Evolutionary conservation across 2,888 invertebrate species (phyloP), one percentile per base, ranked within the genome.

Genomic region (Tortrix viridana): DNA sequence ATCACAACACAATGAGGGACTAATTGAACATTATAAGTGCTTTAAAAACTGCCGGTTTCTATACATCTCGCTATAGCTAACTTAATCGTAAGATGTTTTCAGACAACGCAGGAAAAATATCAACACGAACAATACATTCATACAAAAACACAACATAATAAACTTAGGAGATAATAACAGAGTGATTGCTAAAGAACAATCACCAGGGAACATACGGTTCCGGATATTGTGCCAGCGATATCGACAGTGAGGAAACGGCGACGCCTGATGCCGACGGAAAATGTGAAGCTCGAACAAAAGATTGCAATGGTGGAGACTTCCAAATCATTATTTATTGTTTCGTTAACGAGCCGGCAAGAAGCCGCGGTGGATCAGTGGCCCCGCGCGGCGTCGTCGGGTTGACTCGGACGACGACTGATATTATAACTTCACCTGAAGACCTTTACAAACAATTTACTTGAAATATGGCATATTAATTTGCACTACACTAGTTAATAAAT

Each of bases 251-350:
- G 75, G 77, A 78, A 81, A 72, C 75, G 67, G 70, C 72, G 76
- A 78, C 81, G 79, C 71, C 75, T 74, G 74, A 71, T 67, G 73
- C 74, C 75, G 74, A 76, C 82, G 80, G 80, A 81, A 84, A 85
- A 84, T 85, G 78, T 85, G 82, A 86, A 76, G 73, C 76, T 71
- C 71, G 75, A 81, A 89, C 87, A 87, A 88, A 81, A 79, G 84
- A 75, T 73, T 75, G 79, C 79, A 82, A 74, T 76, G 76, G 77
- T 75, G 76, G 80, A 79, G 81, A 84, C 82, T 81, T 82, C 84
- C 83, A 82, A 86, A 88, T 86, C 84, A 88, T 89, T 88, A 87
- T 87, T 88, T 88, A 88, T 89, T 87, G 86, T 89, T 87, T 86
- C 86, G 86, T 83, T 88, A 88, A 88, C 88, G 87, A 88, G 86